These are phyloP conservation scores for Cavia porcellus DNA, from an alignment of 2,113 vertebrate species.

Conservation along the genomic window DNA sequence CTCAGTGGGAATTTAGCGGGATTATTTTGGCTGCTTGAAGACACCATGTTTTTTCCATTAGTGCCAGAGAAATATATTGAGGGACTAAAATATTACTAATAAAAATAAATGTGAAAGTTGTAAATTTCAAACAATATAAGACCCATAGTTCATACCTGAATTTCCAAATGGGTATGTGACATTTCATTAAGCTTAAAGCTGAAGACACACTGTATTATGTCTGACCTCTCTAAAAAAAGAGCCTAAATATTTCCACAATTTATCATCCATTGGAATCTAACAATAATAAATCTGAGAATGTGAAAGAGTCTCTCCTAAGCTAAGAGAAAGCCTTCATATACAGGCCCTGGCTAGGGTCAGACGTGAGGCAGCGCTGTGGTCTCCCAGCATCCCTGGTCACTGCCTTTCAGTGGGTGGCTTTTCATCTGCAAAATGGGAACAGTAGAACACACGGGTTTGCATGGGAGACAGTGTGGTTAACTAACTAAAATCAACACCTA, in stretches of 20 bases:
- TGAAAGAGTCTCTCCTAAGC: not conserved
- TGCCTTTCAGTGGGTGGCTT: not conserved
- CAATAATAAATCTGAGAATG: conserved; percentile 51
- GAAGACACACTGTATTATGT: conserved; percentile 71
- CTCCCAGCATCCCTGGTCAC: not conserved
- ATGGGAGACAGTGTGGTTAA: not conserved
- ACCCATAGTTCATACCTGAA: conserved; percentile 83
- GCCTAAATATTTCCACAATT: conserved; percentile 74
- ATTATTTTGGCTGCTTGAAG: conserved; percentile 79
- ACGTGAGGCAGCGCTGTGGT: rapidly evolving
- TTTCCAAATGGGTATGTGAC: conserved; percentile 79
- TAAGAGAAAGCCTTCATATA: not conserved
- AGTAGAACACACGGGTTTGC: not conserved
- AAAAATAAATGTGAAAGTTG: conserved; percentile 86
- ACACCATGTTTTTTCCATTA: conserved; percentile 81
- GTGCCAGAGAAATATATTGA: conserved; percentile 81
- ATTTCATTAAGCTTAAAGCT: conserved; percentile 81
- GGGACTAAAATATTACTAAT: conserved; percentile 84
- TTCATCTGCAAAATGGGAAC: conserved; percentile 37
- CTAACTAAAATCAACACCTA: conserved; percentile 26
- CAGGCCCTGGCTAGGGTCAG: not conserved
- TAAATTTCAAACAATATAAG: conserved; percentile 80
- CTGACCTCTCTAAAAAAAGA: conserved; percentile 69
- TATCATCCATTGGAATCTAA: conserved; percentile 66
- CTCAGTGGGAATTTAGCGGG: conserved; percentile 71